Conservation (phyloP, 92 coral and sea anemone species). For the Muricea muricata region DNA sequence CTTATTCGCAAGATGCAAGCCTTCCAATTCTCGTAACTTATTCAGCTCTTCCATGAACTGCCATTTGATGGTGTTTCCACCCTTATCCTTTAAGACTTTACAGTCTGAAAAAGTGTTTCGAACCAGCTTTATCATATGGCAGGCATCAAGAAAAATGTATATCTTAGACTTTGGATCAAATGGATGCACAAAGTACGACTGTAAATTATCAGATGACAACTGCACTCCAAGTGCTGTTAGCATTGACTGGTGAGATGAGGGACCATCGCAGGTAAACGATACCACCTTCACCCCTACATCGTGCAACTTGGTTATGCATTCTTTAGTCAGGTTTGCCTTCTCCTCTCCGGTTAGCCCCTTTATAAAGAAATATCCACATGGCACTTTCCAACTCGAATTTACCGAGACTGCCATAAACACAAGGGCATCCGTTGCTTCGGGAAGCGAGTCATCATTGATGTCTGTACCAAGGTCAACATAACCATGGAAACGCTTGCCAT, state of each 20-base stretch:
- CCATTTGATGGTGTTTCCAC: constrained; percentile 11
- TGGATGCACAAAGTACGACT: constrained; percentile 6
- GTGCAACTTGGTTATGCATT: neutral
- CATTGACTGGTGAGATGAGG: constrained; percentile 5
- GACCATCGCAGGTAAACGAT: constrained; percentile 45
- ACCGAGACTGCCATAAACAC: constrained; percentile 27
- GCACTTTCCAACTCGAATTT: constrained; percentile 25
- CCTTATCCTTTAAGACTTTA: neutral
- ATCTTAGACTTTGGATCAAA: neutral
- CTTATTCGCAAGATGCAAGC: constrained; percentile 18
- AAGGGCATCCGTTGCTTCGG: constrained; percentile 1
- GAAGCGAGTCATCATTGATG: neutral
- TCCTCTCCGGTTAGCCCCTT: constrained; percentile 21
- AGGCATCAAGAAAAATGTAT: neutral
- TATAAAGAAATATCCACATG: constrained; percentile 25
- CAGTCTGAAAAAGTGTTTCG: constrained; percentile 1
- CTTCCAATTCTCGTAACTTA: neutral
- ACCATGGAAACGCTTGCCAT: neutral
- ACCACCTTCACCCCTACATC: constrained; percentile 14
- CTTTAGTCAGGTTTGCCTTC: constrained; percentile 17
- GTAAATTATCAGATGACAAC: neutral
- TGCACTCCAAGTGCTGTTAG: neutral
- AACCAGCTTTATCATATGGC: too few species aligned
- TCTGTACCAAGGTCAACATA: neutral
- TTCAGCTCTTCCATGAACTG: neutral